A percentile compares a stretch with the other conserved stretches of the same genome.
Evolutionary conservation across 2,113 vertebrate genomes (phyloP).

Genomic region (Phrynosoma platyrhinos): DNA sequence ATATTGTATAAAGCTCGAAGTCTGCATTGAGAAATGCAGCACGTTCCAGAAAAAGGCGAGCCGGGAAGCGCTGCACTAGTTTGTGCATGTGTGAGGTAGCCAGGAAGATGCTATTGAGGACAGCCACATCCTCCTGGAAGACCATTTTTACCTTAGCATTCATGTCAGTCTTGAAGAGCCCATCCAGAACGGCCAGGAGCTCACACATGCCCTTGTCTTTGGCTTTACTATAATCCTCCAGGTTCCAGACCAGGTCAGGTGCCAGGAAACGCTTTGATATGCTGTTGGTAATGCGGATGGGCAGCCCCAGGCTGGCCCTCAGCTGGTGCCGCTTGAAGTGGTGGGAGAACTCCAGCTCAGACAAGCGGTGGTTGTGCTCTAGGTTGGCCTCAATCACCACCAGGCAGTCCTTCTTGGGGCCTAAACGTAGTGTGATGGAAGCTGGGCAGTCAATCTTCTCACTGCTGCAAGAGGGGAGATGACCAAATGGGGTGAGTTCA

Average conservation of each 20-base stretch:
- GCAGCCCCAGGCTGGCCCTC: constrained; percentile 42
- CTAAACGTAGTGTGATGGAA: constrained; percentile 37
- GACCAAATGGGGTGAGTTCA: background rate
- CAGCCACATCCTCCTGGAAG: constrained; percentile 45
- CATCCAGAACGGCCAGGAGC: constrained; percentile 33
- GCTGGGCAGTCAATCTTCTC: constrained; percentile 52
- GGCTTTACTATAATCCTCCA: constrained; percentile 43
- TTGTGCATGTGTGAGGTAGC: constrained; percentile 34
- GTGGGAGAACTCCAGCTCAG: constrained; percentile 36
- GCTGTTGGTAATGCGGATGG: constrained; percentile 50
- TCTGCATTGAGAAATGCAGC: constrained; percentile 17
- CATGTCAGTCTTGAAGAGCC: constrained; percentile 24
- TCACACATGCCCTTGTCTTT: constrained; percentile 46
- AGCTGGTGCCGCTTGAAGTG: constrained; percentile 43
- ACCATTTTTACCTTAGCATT: constrained; percentile 50
- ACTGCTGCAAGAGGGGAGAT: constrained; percentile 3
- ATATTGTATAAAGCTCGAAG: constrained; percentile 46
- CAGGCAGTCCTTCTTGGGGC: constrained; percentile 46
- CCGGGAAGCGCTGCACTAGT: constrained; percentile 30
- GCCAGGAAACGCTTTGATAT: constrained; percentile 55
- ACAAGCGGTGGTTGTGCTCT: constrained; percentile 47
- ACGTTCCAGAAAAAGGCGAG: constrained; percentile 40
- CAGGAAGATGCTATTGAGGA: constrained; percentile 50
- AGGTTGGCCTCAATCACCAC: constrained; percentile 44
- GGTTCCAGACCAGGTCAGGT: constrained; percentile 33